phyloP scores from a whole-genome alignment of 2,113 vertebrate species.

The Symphodus melops region DNA sequence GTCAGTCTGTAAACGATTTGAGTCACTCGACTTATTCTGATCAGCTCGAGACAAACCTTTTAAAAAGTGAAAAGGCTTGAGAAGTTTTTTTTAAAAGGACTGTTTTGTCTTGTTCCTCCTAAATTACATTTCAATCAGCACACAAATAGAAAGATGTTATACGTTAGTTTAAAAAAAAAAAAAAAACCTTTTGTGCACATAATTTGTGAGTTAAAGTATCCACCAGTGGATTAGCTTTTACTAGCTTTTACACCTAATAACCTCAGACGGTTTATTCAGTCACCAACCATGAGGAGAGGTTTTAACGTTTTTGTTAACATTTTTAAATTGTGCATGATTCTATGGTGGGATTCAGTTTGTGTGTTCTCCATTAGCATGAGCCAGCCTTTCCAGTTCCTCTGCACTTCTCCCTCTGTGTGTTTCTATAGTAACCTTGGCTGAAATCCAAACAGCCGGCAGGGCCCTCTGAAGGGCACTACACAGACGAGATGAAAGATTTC shows the following conservation, averaged over 20 bases:
- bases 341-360: constrained; percentile 16
- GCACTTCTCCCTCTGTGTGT: constrained; percentile 69
- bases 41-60: neutral
- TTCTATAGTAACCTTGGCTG: constrained; percentile 81
- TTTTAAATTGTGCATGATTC: neutral
- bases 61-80: neutral
- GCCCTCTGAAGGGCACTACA: constrained; percentile 77
- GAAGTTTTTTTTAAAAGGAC: too few relatives aligned
- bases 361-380: constrained; percentile 50
- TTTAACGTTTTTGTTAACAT: neutral
- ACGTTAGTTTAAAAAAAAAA: too few relatives aligned
- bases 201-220: neutral
- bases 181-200: too few relatives aligned
- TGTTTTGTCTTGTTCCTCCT: too few relatives aligned
- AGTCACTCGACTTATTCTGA: constrained; percentile 12
- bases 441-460: constrained; percentile 75
- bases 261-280: neutral
- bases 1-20: constrained; percentile 8
- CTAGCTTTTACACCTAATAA: neutral
- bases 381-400: constrained; percentile 49
- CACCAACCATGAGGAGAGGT: neutral
- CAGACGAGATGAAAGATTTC: constrained; percentile 74
- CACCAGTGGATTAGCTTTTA: neutral
- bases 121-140: too few relatives aligned
- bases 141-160: too few relatives aligned